These are phyloP conservation scores for Gallinago stenura DNA, from an alignment of 2,797 vertebrate species.

Conservation along the genomic window DNA sequence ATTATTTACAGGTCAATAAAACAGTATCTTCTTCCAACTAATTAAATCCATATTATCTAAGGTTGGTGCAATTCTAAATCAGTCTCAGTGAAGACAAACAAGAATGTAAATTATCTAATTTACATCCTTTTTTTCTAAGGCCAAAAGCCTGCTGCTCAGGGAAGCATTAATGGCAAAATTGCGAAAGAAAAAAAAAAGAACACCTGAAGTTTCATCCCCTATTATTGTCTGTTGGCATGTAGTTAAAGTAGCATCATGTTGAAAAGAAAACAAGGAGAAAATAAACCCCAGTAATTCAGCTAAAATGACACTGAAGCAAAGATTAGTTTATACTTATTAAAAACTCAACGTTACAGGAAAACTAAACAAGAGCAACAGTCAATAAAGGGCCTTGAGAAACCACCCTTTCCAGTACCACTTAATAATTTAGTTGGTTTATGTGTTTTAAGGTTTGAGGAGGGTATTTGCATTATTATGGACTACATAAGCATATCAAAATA, in stretches of 20 bases:
- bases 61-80: conserved; percentile 62
- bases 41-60: conserved; percentile 67
- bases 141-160: conserved; percentile 36
- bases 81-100: conserved; percentile 64
- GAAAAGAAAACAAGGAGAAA: conserved; percentile 36
- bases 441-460: background rate
- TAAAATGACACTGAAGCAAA: conserved; percentile 20
- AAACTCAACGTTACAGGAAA: conserved; percentile 9
- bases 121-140: conserved; percentile 63
- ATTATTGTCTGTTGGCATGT: background rate
- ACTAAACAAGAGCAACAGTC: conserved; percentile 8
- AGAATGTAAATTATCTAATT: conserved; percentile 73
- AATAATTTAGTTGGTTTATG: background rate
- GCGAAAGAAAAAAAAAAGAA: background rate
- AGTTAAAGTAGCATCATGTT: background rate
- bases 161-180: conserved; percentile 36
- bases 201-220: background rate
- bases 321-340: conserved; percentile 46
- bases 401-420: background rate
- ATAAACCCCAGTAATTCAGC: conserved; percentile 19
- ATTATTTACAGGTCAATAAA: conserved; percentile 64
- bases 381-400: background rate
- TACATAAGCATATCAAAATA: background rate
- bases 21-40: conserved; percentile 49
- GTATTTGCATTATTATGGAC: background rate